Percentiles rank a stretch among this genome's conserved stretches.
phyloP scores from a whole-genome alignment of 2,113 vertebrate genomes.

The Dromas ardeola region DNA sequence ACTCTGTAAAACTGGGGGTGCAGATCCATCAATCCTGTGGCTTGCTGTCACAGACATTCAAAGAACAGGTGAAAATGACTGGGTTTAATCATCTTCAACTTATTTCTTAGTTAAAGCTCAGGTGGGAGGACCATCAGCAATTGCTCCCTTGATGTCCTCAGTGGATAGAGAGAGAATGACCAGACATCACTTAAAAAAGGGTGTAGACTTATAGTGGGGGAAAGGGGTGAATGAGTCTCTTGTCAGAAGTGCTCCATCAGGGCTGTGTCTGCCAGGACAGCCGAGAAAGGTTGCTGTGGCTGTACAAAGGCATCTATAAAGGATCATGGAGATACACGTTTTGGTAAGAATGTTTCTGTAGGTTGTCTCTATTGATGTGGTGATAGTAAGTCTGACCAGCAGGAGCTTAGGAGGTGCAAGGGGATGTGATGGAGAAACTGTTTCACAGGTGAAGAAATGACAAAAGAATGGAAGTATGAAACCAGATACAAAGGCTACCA shows the following conservation, averaged over 20 bases:
- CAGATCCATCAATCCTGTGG: neutral
- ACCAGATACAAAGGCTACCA: neutral
- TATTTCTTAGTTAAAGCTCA: neutral
- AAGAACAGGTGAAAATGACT: neutral
- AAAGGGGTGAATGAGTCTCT: neutral
- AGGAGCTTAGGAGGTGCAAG: neutral
- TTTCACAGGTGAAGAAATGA: neutral
- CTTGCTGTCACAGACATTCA: neutral
- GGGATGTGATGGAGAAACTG: neutral
- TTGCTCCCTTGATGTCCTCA: neutral
- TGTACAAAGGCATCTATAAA: neutral
- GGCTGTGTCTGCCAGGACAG: neutral
- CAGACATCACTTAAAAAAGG: neutral
- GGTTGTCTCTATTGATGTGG: neutral
- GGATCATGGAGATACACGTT: fast-evolving
- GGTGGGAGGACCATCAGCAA: neutral
- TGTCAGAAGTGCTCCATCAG: neutral
- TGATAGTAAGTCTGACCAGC: neutral
- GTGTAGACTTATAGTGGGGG: neutral
- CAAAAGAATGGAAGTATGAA: neutral
- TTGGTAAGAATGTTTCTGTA: neutral
- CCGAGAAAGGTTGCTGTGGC: neutral
- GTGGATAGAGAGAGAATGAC: neutral
- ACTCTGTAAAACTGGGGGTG: neutral
- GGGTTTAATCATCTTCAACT: neutral